Evolutionary conservation across 2,888 invertebrate genomes (phyloP), one percentile per base, ranked within the genome.

Genomic region (Euzophera pinguis): DNA sequence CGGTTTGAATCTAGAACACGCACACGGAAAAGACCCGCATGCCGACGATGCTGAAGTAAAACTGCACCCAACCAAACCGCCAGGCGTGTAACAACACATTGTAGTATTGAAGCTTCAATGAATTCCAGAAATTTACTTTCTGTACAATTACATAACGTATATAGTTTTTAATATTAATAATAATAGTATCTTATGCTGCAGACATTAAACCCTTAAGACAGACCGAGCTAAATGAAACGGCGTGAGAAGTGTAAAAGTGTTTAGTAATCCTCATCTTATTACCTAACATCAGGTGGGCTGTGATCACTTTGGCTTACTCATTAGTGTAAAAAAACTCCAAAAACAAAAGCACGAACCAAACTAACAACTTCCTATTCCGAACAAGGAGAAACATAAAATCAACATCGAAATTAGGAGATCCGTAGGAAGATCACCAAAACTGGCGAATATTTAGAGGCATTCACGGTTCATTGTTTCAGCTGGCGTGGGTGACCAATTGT

Each of bases 401-500:
- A 37, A 34, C 47, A 50, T 32, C 42, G 72, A 71, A 74, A 74
- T 74, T 70, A 67, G 65, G 63, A 65, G 62, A 63, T 68, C 69
- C 68, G 78, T 78, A 73, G 76, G 78, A 67, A 65, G 78, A 65
- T 60, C 68, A 58, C 70, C 73, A 56, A 73, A 76, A 60, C 78
- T 60, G 77, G 78, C 57, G 60, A 65, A 63, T 69, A 67, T 71
- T 78, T 76, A 74, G 66, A 66, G 61, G 53, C 71, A 73, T 75
- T 74, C 70, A 65, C 62, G 65, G 63, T 63, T 69, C 70, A 85
- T 85, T 84, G 86, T 86, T 78, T 79, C 63, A 73, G 65, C 61
- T 50, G 56, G 72, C 74, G 85, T 84, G 77, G 84, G 83, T 62
- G 76, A 75, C 65, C 69, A 70, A 78, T 77, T 80, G 80, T 80